phyloP scores from a whole-genome alignment of 30 jellyfish, hydroid and myxozoan genomes.

The Calvadosia cruxmelitensis region DNA sequence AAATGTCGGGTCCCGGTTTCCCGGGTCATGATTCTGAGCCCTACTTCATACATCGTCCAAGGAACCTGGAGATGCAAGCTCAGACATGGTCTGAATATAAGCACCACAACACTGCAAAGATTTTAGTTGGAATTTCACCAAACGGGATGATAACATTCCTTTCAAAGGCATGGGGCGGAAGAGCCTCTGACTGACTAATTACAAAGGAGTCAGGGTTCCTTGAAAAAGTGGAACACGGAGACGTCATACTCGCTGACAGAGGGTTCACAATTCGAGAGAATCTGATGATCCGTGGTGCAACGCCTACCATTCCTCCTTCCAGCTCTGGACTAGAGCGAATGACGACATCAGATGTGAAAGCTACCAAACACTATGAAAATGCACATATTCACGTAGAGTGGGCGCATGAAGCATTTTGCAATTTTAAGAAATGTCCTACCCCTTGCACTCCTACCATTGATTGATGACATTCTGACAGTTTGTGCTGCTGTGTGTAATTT shows the following conservation, averaged over 20 bases:
- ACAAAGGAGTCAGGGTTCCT: conserved; percentile 35
- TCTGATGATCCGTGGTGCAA: conserved; percentile 11
- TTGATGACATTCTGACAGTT: conserved; percentile 3
- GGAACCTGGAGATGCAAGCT: conserved; percentile 31
- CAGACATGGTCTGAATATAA: conserved; percentile 55
- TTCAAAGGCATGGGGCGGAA: conserved; percentile 32
- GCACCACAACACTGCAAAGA: conserved; percentile 33
- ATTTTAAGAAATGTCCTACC: conserved; percentile 2
- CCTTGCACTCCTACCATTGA: background rate
- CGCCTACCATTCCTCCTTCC: conserved; percentile 9
- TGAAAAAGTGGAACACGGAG: conserved; percentile 28
- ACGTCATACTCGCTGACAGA: conserved; percentile 52
- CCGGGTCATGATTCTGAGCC: too few species aligned
- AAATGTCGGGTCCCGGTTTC: too few species aligned
- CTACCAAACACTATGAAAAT: background rate
- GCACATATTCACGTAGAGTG: conserved; percentile 9
- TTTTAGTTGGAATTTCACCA: conserved; percentile 31
- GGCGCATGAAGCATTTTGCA: conserved; percentile 6
- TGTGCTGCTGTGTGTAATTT: conserved; percentile 3
- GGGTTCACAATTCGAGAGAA: conserved; percentile 42
- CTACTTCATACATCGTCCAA: conserved; percentile 64
- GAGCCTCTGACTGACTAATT: conserved; percentile 31
- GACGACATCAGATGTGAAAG: conserved; percentile 5
- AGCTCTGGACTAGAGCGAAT: conserved; percentile 3
- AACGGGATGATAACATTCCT: conserved; percentile 24